Evolutionary conservation across 2,113 vertebrate species (phyloP).

Genomic region (Callionymus lyra): DNA sequence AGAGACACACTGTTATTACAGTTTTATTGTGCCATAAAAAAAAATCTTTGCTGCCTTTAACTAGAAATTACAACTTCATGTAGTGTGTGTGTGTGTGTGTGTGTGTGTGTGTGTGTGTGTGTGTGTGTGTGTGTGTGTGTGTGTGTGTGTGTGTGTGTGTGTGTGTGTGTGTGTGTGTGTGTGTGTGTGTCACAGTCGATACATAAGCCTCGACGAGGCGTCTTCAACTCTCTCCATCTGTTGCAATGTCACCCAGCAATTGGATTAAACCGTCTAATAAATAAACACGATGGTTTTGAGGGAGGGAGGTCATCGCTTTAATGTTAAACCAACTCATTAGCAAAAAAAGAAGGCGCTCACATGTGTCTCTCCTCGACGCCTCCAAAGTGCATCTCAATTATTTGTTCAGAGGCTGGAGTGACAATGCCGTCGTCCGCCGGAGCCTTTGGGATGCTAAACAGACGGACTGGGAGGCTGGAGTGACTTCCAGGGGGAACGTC

Average conservation of each 20-base stretch:
- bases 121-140: too few relatives aligned
- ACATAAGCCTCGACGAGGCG: too few relatives aligned
- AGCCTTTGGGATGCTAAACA: conserved; percentile 90
- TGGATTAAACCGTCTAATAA: too few relatives aligned
- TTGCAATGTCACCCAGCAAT: too few relatives aligned
- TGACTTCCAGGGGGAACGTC: conserved; percentile 48
- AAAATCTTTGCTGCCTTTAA: conserved; percentile 40
- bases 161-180: too few relatives aligned
- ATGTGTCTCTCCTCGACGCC: conserved; percentile 68
- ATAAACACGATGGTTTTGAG: background rate
- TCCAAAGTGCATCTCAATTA: conserved; percentile 80
- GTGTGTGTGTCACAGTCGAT: too few relatives aligned
- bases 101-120: too few relatives aligned
- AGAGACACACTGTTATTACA: conserved; percentile 7
- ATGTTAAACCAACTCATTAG: conserved; percentile 49
- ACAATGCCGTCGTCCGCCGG: conserved; percentile 75
- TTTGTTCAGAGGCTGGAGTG: conserved; percentile 81
- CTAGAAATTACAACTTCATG: conserved; percentile 47
- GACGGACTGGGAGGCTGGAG: conserved; percentile 62
- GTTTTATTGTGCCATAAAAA: conserved; percentile 18
- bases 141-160: too few relatives aligned
- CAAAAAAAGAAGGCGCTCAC: conserved; percentile 57
- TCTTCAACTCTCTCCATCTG: too few relatives aligned
- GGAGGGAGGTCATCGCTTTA: conserved; percentile 12
- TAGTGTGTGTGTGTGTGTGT: conserved; percentile 27